Conservation (phyloP, 2,113 vertebrate genomes). For the Pungitius pungitius region DNA sequence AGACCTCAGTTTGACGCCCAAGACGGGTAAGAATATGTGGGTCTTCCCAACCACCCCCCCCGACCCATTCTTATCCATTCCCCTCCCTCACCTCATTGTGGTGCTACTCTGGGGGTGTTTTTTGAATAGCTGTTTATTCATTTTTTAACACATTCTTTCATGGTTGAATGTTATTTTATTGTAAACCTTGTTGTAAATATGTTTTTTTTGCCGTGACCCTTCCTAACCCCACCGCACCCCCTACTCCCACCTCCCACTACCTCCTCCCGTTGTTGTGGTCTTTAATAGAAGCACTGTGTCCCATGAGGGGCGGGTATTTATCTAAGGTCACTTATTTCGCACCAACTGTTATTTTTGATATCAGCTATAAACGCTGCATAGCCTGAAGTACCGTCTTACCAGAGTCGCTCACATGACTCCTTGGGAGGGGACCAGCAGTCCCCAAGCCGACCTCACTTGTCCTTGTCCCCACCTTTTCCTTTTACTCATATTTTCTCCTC, state of each 20-base stretch:
- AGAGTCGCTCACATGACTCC: background rate
- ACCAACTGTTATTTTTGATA: slow-evolving; percentile 49
- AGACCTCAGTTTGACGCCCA: slow-evolving; percentile 99
- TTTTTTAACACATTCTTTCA: slow-evolving; percentile 3
- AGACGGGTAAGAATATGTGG: slow-evolving; percentile 93
- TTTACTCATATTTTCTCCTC: slow-evolving; percentile 4
- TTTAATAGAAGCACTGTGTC: slow-evolving; percentile 73
- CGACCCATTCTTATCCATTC: slow-evolving; percentile 26
- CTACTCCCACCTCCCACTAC: slow-evolving; percentile 5
- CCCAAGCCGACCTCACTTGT: slow-evolving; percentile 4
- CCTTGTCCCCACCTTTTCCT: background rate
- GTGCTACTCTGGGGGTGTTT: slow-evolving; percentile 61
- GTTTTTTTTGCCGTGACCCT: slow-evolving; percentile 48
- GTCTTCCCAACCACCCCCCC: slow-evolving; percentile 2
- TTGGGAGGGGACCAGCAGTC: slow-evolving; percentile 15
- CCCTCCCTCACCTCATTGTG: slow-evolving; percentile 54
- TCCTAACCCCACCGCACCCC: slow-evolving; percentile 7
- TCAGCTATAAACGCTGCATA: slow-evolving; percentile 8
- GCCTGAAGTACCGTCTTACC: background rate
- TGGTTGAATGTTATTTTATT: slow-evolving; percentile 56
- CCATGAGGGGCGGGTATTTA: slow-evolving; percentile 52
- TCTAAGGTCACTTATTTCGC: slow-evolving; percentile 49
- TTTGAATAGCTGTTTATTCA: background rate
- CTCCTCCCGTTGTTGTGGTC: slow-evolving; percentile 31
- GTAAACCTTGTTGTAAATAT: slow-evolving; percentile 43